Base-by-base conservation (phyloP, 2,888 invertebrate genomes). In the Dione vanillae region DNA sequence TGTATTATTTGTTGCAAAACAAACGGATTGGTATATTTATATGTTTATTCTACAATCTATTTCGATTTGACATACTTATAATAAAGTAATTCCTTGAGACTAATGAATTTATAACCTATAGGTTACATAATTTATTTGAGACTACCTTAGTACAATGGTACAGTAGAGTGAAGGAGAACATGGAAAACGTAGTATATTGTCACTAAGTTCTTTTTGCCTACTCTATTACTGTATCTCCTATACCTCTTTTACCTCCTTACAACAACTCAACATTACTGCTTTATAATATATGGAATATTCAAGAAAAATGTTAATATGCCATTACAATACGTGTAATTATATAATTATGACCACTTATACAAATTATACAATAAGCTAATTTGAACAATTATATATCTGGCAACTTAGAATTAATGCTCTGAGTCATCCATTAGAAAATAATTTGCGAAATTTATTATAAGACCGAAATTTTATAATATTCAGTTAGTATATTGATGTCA, bases 371-470 rank as follows among this genome's bases (percentile, higher is more conserved):
- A 37, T 40, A 51, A 20, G 11, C 8, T 27, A 35, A 47, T 47
- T 16, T 62, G 27, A 43, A 27, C 6, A 61, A 27, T 45, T 35
- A 35, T 2, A 61, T 45, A 49, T 49, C 64, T 64, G 64, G 64
- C 49, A 64, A 64, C 14, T 64, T 64, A 19, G 8, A 20, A 64
- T n/a, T 40, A 40, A 49, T 11, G 27, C 11, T 35, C 16, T 64
- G 37, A 64, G 19, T 40, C 49, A 40, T 35, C 40, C 37, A 56
- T 40, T 56, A 56, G 40, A 56, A 56, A 56, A 56, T 14, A n/a
- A 64, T 64, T 64, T 51, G 64, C 19, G 9, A 64, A 47, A 64
- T 19, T 47, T 37, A 19, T 16, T 47, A 37, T 47, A 49, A 37
- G 37, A 37, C 14, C 19, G 7, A 64, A 64, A 37, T 49, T 49